These are phyloP conservation scores for Latrodectus geometricus DNA, from an alignment of 1,140 invertebrate genomes.

Conservation along the genomic window DNA sequence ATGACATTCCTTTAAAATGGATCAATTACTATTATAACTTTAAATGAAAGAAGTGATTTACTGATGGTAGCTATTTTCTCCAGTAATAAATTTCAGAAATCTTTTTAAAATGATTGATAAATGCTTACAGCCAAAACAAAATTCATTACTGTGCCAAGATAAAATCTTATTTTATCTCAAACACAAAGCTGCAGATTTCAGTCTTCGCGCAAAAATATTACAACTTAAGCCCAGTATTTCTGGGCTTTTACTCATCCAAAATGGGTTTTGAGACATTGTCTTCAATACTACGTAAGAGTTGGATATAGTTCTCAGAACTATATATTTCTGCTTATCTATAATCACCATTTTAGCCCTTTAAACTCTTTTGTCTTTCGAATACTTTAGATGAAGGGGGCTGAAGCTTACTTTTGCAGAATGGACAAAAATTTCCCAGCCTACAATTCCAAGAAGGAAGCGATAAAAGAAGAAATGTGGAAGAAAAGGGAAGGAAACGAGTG, in stretches of 20 bases:
- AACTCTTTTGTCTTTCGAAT: background rate
- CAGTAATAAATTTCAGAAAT: no score
- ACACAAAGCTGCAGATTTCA: no score
- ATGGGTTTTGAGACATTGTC: background rate
- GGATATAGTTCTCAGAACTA: background rate
- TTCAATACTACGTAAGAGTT: background rate
- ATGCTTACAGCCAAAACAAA: no score
- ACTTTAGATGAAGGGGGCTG: background rate
- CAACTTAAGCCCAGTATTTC: background rate
- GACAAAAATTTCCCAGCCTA: background rate
- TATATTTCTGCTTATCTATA: background rate
- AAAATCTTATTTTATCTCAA: no score
- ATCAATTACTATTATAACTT: no score
- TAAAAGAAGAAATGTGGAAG: background rate
- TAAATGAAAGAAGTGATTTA: no score
- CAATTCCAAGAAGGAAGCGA: background rate
- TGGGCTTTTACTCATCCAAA: background rate
- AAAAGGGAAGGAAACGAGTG: constrained; percentile 4
- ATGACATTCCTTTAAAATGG: no score
- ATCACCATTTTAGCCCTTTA: background rate
- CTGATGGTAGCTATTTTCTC: no score
- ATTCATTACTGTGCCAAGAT: no score
- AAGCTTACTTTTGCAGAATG: background rate
- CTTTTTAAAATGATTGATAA: no score
- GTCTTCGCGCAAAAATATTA: no score